Conservation (phyloP, 2,797 vertebrate genomes). For the Streptopelia turtur region DNA sequence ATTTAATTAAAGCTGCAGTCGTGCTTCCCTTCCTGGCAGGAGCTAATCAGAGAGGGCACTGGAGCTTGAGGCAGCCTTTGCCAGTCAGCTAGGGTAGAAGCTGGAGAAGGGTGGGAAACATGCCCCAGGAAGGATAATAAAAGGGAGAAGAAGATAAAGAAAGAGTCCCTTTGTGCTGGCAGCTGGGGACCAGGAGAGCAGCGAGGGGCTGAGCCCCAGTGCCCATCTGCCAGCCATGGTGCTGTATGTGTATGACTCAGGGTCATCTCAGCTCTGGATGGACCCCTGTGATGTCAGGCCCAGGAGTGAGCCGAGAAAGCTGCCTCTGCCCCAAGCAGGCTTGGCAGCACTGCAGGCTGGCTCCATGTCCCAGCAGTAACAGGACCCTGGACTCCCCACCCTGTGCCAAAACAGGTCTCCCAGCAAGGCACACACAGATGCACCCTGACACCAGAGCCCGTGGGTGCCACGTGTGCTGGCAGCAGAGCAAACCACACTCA, state of each 20-base stretch:
- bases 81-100: background rate
- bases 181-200: background rate
- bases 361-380: background rate
- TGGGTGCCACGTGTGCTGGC: accelerated
- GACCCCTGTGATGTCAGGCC: accelerated
- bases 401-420: background rate
- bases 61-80: slow-evolving; percentile 44
- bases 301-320: background rate
- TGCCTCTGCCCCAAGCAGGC: background rate
- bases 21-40: slow-evolving; percentile 33
- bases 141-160: background rate
- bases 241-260: accelerated
- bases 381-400: background rate
- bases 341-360: background rate
- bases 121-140: background rate
- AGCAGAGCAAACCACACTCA: background rate
- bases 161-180: background rate
- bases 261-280: background rate
- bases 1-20: slow-evolving; percentile 69
- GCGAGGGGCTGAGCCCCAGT: accelerated
- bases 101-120: background rate
- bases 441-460: background rate
- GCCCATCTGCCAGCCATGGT: background rate
- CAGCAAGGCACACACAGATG: background rate
- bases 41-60: slow-evolving; percentile 56